A percentile compares a stretch with the other conserved stretches of the same genome.
These are phyloP conservation scores for Campoletis sonorensis DNA, from an alignment of 1,140 invertebrate genomes.

Conservation along the genomic window DNA sequence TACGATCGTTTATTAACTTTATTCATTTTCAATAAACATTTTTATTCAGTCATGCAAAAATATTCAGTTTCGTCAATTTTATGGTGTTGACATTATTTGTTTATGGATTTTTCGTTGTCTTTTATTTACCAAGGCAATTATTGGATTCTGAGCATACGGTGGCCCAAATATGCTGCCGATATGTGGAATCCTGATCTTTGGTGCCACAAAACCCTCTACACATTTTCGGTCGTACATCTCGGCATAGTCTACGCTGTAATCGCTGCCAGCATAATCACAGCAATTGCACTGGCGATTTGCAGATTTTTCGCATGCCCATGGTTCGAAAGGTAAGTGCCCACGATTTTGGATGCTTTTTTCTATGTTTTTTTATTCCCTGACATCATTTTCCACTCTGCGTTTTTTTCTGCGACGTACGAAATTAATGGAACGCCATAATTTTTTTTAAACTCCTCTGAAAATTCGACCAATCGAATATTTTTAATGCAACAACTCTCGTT, in stretches of 20 bases:
- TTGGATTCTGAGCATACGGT: conserved; percentile 87
- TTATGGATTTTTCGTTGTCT: conserved; percentile 15
- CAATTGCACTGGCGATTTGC: conserved; percentile 80
- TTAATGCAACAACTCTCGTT: no score
- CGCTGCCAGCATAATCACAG: conserved; percentile 78
- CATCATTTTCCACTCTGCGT: no score
- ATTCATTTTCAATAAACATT: no score
- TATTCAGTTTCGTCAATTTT: no score
- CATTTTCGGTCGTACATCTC: conserved; percentile 86
- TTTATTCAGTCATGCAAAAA: no score
- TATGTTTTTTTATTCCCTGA: not conserved
- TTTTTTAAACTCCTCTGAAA: no score
- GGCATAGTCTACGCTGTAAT: conserved; percentile 82
- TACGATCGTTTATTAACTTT: no score
- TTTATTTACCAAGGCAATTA: conserved; percentile 81
- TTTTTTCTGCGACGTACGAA: no score
- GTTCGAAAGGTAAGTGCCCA: conserved; percentile 77
- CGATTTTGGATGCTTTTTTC: not conserved
- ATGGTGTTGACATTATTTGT: no score
- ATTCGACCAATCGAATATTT: no score
- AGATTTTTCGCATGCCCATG: conserved; percentile 83
- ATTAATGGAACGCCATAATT: no score
- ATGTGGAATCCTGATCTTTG: conserved; percentile 85
- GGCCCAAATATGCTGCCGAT: conserved; percentile 82
- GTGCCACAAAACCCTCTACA: conserved; percentile 87